Conservation (phyloP, 2,113 vertebrate genomes). For the Macrotus californicus region DNA sequence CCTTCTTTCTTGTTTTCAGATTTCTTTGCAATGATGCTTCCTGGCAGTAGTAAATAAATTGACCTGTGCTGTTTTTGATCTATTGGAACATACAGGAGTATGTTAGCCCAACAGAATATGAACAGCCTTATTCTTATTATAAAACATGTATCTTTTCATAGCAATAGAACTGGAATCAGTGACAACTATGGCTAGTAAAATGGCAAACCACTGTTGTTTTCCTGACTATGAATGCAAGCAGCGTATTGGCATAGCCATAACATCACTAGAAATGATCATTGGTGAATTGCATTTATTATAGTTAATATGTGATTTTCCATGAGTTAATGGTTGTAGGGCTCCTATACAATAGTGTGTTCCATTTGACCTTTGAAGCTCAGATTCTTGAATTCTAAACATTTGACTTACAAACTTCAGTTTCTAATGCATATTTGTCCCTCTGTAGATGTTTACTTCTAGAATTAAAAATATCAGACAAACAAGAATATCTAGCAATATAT, state of each 20-base stretch:
- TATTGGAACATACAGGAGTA: not conserved
- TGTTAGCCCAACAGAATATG: not conserved
- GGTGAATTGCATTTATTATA: not conserved
- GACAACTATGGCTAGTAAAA: not conserved
- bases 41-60: not conserved
- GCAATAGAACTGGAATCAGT: not conserved
- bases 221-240: not conserved
- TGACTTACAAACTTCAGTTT: conserved; percentile 35
- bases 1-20: not conserved
- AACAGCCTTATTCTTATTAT: not conserved
- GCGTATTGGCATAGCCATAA: not conserved
- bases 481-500: not conserved
- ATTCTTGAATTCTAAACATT: not conserved
- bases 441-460: not conserved
- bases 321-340: not conserved
- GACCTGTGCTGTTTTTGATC: not conserved
- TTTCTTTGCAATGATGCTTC: not conserved
- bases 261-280: not conserved
- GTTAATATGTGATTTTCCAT: not conserved
- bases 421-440: not conserved
- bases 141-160: not conserved
- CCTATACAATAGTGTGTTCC: not conserved
- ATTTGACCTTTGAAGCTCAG: not conserved
- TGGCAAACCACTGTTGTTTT: not conserved
- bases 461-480: not conserved